Evolutionary conservation across 64 coral and sea anemone species (phyloP).

Genomic region (Porites lutea): DNA sequence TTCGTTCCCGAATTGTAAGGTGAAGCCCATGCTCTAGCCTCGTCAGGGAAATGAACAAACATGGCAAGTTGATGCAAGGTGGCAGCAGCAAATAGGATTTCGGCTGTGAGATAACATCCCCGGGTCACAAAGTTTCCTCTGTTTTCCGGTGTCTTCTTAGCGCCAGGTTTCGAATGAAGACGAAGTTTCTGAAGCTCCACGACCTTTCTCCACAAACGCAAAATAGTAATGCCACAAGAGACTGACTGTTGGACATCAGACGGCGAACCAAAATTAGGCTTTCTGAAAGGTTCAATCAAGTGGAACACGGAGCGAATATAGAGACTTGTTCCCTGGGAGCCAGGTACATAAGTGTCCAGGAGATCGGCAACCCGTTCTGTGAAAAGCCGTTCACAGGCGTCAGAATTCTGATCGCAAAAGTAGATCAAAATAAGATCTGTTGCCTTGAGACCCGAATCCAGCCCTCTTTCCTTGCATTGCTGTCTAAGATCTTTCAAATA

Average conservation of each 20-base stretch:
- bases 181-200: constrained; percentile 46
- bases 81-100: constrained; percentile 65
- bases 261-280: too few relatives aligned
- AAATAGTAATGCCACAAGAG: constrained; percentile 61
- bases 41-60: constrained; percentile 52
- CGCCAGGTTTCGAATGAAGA: constrained; percentile 46
- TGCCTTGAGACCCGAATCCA: constrained; percentile 5
- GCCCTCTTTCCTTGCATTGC: neutral
- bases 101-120: constrained; percentile 65
- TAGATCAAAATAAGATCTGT: neutral
- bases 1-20: constrained; percentile 55
- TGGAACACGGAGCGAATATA: too few relatives aligned
- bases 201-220: constrained; percentile 36
- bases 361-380: too few relatives aligned
- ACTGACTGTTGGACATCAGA: neutral
- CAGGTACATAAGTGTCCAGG: too few relatives aligned
- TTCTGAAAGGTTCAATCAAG: too few relatives aligned
- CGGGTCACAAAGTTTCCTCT: constrained; percentile 55
- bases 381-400: too few relatives aligned
- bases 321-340: too few relatives aligned
- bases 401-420: too few relatives aligned
- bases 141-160: constrained; percentile 35
- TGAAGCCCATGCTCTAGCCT: constrained; percentile 44
- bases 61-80: constrained; percentile 62
- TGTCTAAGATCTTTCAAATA: constrained; percentile 14